Percentiles rank a stretch among this genome's conserved stretches.
Conservation (phyloP, 2,797 vertebrate species). For the Onychomys torridus region DNA sequence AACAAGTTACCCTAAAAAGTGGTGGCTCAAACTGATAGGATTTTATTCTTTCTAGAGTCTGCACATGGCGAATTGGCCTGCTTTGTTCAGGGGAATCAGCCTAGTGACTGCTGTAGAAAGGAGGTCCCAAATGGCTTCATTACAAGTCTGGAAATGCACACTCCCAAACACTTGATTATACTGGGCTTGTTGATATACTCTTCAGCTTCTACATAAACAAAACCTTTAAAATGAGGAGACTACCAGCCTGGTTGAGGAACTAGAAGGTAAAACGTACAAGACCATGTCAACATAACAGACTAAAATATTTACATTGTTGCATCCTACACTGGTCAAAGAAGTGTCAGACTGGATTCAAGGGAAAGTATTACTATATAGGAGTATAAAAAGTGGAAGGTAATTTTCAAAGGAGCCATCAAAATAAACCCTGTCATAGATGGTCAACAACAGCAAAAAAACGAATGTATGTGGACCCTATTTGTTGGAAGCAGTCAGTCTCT, state of each 20-base stretch:
- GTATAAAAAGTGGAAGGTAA: background rate
- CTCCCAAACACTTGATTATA: background rate
- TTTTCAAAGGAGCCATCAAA: background rate
- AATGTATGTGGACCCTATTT: rapidly evolving
- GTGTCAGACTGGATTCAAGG: background rate
- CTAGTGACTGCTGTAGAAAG: background rate
- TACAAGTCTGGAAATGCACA: rapidly evolving
- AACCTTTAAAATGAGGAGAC: background rate
- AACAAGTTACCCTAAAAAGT: background rate
- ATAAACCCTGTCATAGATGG: background rate
- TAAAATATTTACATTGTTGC: background rate
- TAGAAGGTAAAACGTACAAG: background rate
- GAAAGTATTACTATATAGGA: rapidly evolving
- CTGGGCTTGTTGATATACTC: background rate
- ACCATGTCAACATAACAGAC: background rate
- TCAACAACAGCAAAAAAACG: background rate
- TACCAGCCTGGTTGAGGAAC: background rate
- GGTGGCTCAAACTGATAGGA: background rate
- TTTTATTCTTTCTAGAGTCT: background rate
- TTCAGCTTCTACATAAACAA: background rate
- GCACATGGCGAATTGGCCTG: background rate
- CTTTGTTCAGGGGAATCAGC: background rate
- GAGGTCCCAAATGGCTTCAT: background rate
- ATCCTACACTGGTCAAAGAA: background rate
- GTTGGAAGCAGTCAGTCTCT: background rate